Conservation (phyloP, 1,140 invertebrate species). For the Whitmania pigra region DNA sequence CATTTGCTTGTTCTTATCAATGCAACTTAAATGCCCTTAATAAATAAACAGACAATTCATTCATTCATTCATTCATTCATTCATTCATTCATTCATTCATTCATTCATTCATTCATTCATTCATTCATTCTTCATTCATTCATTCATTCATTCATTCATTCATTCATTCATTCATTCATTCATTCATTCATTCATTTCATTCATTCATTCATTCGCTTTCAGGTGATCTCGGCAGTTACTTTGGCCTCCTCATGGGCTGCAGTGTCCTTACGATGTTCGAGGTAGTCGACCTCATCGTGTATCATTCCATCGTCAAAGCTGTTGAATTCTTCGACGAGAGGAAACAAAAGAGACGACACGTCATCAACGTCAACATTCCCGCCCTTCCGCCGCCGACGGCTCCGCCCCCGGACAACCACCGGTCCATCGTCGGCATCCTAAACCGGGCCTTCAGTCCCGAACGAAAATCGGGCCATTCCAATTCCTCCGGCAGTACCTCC, state of each 20-base stretch:
- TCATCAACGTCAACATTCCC: neutral
- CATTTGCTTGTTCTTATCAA: no score
- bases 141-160: no score
- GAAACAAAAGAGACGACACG: constrained; percentile 4
- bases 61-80: no score
- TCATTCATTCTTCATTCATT: no score
- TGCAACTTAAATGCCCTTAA: no score
- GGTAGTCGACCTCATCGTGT: constrained; percentile 11
- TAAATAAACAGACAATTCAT: no score
- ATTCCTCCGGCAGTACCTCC: no score
- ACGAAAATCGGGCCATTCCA: neutral
- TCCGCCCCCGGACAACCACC: neutral
- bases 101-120: no score
- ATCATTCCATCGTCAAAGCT: constrained; percentile 14
- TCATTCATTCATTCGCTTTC: constrained; percentile 1
- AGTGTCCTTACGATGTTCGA: constrained; percentile 11
- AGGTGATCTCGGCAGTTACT: constrained; percentile 18
- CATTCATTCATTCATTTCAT: neutral
- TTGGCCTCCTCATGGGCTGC: constrained; percentile 14
- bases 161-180: no score
- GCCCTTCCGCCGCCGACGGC: neutral
- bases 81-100: no score
- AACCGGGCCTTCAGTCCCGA: neutral
- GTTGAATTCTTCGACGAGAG: constrained; percentile 1
- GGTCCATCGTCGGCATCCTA: neutral